Evolutionary conservation across 2,888 invertebrate species (phyloP), one percentile per base, ranked within the genome.

Genomic region (Drosophila maculinotata): DNA sequence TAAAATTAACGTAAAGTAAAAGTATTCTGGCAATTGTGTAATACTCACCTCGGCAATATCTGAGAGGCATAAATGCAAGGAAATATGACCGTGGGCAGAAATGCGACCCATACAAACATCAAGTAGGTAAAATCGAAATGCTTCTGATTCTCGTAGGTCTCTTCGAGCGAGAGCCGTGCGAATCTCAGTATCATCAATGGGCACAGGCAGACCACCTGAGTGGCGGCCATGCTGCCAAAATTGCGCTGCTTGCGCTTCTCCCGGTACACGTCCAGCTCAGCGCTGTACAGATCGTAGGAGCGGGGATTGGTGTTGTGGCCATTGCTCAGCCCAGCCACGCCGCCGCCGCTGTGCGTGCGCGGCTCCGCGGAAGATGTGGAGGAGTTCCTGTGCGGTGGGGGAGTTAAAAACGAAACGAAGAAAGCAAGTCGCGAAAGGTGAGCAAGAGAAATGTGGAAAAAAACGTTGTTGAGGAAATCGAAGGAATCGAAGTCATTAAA

Each of bases 21-120:
- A 14, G n/a, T 4, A 20, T 1, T 4, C 4, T n/a, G 23, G 4
- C 3, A 7, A 41, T n/a, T 1, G 1, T 7, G 9, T 2, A 14
- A 12, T 14, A 87, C 92, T 91, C 88, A 94, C 94, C 93, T 93
- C 84, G 92, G 93, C 90, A 95, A 93, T 69, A 94, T 93, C 93
- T 95, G 95, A 0, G 93, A 92, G 7, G 93, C 93, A 80, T 94
- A 95, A 45, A 95, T 90, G 28, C 93, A 91, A 0, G 95, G 95
- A 17, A 94, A 95, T 17, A 93, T 93, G 58, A 94, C 93, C 0
- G 94, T 94, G 6, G 95, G 95, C 58, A 95, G 82, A 79, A 95
- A 95, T 1, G 94, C 95, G 53, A 95, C 91, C 95, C 95, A 95
- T 5, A 95, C 94, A 79, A 95, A 94, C 87, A 94, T 92, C 42